Percentiles rank a stretch among this genome's conserved stretches.
These are phyloP conservation scores for Camelus dromedarius DNA, from an alignment of 2,113 vertebrate species.

Conservation along the genomic window DNA sequence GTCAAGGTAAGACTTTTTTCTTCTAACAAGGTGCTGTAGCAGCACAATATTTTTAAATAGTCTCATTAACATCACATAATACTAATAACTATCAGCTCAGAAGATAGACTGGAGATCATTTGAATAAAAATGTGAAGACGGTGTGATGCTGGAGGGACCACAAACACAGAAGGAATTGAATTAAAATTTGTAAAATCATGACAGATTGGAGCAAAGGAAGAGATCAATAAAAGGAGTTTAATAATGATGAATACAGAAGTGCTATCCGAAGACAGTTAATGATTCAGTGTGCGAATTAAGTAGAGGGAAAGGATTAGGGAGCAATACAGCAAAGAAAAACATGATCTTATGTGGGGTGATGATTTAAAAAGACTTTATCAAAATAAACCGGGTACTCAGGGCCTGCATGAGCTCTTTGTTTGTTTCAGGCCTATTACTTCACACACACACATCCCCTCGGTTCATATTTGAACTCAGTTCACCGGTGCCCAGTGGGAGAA, in stretches of 20 bases:
- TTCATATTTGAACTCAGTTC: neutral
- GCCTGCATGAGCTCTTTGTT: neutral
- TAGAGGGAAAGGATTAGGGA: slow-evolving; percentile 21
- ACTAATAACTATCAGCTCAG: slow-evolving; percentile 48
- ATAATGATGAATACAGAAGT: slow-evolving; percentile 65
- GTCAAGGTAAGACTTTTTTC: slow-evolving; percentile 52
- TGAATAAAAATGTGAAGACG: slow-evolving; percentile 65
- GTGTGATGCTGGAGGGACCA: slow-evolving; percentile 45
- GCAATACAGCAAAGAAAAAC: slow-evolving; percentile 41
- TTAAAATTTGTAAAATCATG: slow-evolving; percentile 70
- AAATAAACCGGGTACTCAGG: neutral
- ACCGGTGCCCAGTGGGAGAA: neutral
- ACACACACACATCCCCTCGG: neutral
- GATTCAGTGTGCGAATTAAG: slow-evolving; percentile 46
- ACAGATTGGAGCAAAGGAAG: slow-evolving; percentile 60
- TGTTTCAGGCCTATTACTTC: neutral
- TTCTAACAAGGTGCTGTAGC: neutral
- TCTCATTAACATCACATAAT: slow-evolving; percentile 70
- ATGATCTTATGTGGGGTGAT: neutral
- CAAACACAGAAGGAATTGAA: slow-evolving; percentile 52
- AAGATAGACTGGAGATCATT: slow-evolving; percentile 37
- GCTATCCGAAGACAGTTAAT: slow-evolving; percentile 53
- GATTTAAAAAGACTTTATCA: slow-evolving; percentile 50
- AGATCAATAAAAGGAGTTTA: slow-evolving; percentile 66
- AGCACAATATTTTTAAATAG: slow-evolving; percentile 65